Conservation (phyloP, 2,797 vertebrate genomes). For the Alosa sapidissima region DNA sequence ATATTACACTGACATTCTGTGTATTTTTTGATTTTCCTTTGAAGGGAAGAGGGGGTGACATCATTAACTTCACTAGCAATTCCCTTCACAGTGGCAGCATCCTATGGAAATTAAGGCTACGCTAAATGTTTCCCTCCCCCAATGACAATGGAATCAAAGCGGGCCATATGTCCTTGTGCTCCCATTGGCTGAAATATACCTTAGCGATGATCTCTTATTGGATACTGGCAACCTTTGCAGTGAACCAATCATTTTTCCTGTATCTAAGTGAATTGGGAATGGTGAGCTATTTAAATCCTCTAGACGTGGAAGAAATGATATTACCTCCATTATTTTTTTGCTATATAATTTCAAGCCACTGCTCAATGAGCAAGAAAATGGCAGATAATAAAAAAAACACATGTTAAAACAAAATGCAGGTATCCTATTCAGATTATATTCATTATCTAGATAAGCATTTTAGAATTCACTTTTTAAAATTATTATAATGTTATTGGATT, state of each 20-base stretch:
- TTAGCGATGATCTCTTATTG: slow-evolving; percentile 62
- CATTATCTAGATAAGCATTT: background rate
- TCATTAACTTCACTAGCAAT: slow-evolving; percentile 3
- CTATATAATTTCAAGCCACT: background rate
- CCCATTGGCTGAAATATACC: slow-evolving; percentile 52
- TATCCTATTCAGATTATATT: background rate
- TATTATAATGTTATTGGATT: background rate
- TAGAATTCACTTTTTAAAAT: background rate
- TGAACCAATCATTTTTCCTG: slow-evolving; percentile 68
- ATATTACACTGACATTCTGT: background rate
- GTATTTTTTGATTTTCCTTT: slow-evolving; percentile 16
- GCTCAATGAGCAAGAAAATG: background rate
- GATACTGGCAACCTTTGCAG: slow-evolving; percentile 49
- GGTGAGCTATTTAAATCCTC: slow-evolving; percentile 52
- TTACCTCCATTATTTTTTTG: background rate
- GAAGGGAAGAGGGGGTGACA: slow-evolving; percentile 21
- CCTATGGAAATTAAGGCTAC: slow-evolving; percentile 10
- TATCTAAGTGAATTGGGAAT: slow-evolving; percentile 66
- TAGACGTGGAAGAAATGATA: slow-evolving; percentile 11
- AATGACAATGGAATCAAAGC: slow-evolving; percentile 48
- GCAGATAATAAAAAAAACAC: background rate
- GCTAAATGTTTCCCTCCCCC: slow-evolving; percentile 28
- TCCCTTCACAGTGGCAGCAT: background rate
- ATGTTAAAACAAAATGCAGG: background rate
- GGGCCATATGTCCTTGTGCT: slow-evolving; percentile 42